Evolutionary conservation across 1,140 invertebrate genomes (phyloP), one percentile per base, ranked within the genome.

Genomic region (Philaenus spumarius): DNA sequence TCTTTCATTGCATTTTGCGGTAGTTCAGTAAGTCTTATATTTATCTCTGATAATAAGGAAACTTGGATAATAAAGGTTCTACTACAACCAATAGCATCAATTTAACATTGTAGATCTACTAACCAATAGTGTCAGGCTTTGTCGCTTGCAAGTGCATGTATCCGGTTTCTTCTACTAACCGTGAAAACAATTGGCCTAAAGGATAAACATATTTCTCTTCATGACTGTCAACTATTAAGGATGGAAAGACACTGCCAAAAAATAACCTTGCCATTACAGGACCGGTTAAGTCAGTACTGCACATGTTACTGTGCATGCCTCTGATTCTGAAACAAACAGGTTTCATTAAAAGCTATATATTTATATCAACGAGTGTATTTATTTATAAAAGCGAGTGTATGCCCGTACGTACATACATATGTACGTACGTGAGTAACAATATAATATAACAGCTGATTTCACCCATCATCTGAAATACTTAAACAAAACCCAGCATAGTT

Each of bases 71-170:
- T n/a, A n/a, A n/a, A n/a, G n/a, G n/a, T n/a, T n/a, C n/a, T n/a
- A n/a, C n/a, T n/a, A n/a, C n/a, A n/a, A n/a, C n/a, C n/a, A n/a
- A 30, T 30, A 30, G 26, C 26, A 30, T 30, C 9, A 30, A 30
- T 30, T 30, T 37, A 15, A 3, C 15, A 47, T 47, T 19, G 14
- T 50, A 11, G 6, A 39, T 4, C 50, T 34, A 68, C 72, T 69
- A 75, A 87, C 88, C 90, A 57, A 95, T 75, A 12, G 93, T 96
- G 68, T 96, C 92, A 6, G 93, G 93, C 71, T 94, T 95, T 0
- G 89, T 92, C 1, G 88, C 78, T 73, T 96, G 93, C 34, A 95
- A 71, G 67, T 93, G 88, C 22, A 89, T 65, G 66, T 95, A 95
- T 11, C 91, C 93, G 42, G 70, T 70, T 72, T 94, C 90, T 64